Evolutionary conservation across 1,140 invertebrate species (phyloP), one percentile per base, ranked within the genome.

Genomic region (Drosophila santomea): DNA sequence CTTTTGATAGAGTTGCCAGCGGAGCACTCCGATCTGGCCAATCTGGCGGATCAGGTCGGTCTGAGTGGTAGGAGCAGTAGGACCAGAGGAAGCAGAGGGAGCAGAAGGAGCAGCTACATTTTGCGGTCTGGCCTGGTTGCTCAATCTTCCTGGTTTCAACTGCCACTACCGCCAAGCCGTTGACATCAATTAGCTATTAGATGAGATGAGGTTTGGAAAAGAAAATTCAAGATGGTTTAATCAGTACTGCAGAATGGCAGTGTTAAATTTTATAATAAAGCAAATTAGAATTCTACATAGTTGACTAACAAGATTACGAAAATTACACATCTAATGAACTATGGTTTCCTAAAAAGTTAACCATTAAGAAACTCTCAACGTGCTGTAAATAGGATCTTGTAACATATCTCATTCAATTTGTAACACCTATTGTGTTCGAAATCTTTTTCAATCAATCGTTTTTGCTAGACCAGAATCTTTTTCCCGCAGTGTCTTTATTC

Each of bases 91-190:
- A 38, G 38, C 36, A 38, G 41, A 51, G 32, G 52, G 57, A 74
- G 38, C 36, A 38, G 41, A 51, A 23, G 52, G 57, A 74, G 39
- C 56, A 62, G 63, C 57, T 48, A 54, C 55, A 43, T 77, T 43
- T 69, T 77, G 74, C 72, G 74, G 75, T 88, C 78, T 72, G 78
- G 84, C 76, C 78, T 74, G 60, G 78, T 86, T 88, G 84, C 83
- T 77, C 84, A 88, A 88, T 89, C 80, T 88, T 88, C 84, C 83
- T 88, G 83, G 79, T 89, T 79, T 64, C 73, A 43, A 61, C 73
- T 52, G 43, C 68, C 25, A 60, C 62, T 44, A 32, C 68, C 28
- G 51, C 23, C 45, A 81, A 85, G 82, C 79, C 75, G 84, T 83
- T 88, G 83, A 89, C 83, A 88, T 88, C 80, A 89, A 88, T 83